Base-by-base conservation (phyloP, 2,113 vertebrate genomes). In the Sceloporus undulatus region DNA sequence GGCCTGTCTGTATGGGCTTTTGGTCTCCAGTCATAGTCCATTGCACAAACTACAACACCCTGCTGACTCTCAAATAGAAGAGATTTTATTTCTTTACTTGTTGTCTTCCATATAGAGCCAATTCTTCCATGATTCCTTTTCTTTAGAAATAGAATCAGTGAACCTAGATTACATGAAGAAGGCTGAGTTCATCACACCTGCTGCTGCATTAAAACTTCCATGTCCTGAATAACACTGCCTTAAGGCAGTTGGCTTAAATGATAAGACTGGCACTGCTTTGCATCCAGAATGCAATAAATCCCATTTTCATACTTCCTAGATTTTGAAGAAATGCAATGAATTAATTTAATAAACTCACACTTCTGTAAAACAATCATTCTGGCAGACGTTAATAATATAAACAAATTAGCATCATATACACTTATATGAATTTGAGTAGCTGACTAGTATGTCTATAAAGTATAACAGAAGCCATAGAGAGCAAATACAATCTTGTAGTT, bases 221-320 rank as follows among this genome's bases (percentile, higher is more conserved):
- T 2, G 38, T 42, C 4, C 38, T 68, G 38, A 38, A 42, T 34
- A 82, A 6, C 23, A 62, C 23, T 66, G 34, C 79, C 34, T 34
- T 42, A 38, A 18, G 79, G n/a, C 9, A 7, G 42, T 2, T 56
- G 38, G 3, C 23, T 25, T 59, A 80, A 54, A 62, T 82, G 11
- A 34, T 82, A 71, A 83, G 16, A 40, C 42, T 71, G 27, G 16
- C 38, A 38, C 38, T 40, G 42, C 68, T 10, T 73, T 73, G n/a
- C 38, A 56, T 84, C 68, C 9, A 84, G 52, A 74, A 11, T 5
- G 23, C 25, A n/a, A 34, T 23, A 56, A 74, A 86, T 14, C 11
- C 9, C 59, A 62, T 1, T 87, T 88, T 65, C 9, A 0, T 0
- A 0, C 0, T 42, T 29, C 86, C 85, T 13, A 54, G 4, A 13